Evolutionary conservation across 2,113 vertebrate genomes (phyloP).

Genomic region (Myotis lucifugus): DNA sequence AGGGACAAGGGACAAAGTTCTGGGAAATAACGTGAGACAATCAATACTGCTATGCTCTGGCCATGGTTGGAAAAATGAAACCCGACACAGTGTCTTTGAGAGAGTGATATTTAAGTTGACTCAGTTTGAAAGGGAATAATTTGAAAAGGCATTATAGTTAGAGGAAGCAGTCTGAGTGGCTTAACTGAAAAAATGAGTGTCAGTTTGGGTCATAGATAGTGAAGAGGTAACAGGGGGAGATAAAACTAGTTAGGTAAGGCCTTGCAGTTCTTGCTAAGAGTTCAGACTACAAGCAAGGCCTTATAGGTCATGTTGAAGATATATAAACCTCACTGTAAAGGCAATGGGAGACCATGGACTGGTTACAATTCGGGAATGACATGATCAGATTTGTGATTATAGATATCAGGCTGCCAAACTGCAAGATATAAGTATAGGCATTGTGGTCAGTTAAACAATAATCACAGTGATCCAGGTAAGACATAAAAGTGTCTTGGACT

Average conservation of each 20-base stretch:
- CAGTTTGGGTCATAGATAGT: background rate
- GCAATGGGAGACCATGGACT: background rate
- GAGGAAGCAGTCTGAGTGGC: background rate
- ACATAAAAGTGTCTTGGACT: background rate
- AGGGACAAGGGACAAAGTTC: background rate
- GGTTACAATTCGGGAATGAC: background rate
- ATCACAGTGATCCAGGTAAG: background rate
- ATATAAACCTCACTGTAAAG: background rate
- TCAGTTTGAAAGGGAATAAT: background rate
- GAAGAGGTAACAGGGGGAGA: background rate
- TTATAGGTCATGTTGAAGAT: background rate
- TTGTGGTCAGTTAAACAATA: background rate
- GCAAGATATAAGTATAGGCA: rapidly evolving
- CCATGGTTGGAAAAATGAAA: background rate
- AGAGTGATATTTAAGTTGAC: background rate
- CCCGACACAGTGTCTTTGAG: background rate
- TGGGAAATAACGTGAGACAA: background rate
- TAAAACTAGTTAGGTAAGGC: background rate
- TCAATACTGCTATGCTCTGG: background rate
- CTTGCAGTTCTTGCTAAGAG: background rate
- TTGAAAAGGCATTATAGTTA: background rate
- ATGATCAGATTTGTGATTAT: background rate
- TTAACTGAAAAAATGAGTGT: background rate
- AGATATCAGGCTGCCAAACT: background rate
- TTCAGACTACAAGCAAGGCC: background rate